A percentile compares a stretch with the other conserved stretches of the same genome.
These are phyloP conservation scores for Volucella zonaria DNA, from an alignment of 2,888 invertebrate species.

Conservation along the genomic window DNA sequence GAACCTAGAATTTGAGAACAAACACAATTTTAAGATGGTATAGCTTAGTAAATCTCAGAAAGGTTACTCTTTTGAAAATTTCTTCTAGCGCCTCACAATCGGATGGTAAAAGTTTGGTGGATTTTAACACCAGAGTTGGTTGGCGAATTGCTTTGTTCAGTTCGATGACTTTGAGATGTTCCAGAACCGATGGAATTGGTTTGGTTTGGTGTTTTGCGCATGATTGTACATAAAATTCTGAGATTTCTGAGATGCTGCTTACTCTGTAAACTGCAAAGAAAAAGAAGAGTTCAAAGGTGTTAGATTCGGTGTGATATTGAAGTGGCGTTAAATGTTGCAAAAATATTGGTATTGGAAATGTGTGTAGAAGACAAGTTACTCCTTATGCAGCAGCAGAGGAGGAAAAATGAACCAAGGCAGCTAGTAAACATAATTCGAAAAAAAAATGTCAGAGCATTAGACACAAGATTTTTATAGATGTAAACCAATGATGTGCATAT, in stretches of 20 bases:
- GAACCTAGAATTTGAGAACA: slow-evolving; percentile 77
- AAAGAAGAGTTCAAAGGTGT: slow-evolving; percentile 16
- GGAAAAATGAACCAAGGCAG: too few relatives aligned
- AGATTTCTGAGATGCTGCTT: slow-evolving; percentile 86
- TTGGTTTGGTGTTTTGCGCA: slow-evolving; percentile 88
- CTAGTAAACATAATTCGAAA: too few relatives aligned
- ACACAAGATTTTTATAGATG: too few relatives aligned
- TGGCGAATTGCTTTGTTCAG: slow-evolving; percentile 83
- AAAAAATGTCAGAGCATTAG: too few relatives aligned
- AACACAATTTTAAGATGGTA: neutral
- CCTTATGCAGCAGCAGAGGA: too few relatives aligned
- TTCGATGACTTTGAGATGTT: slow-evolving; percentile 87
- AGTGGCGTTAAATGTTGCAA: neutral
- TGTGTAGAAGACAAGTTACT: too few relatives aligned
- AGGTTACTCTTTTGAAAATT: slow-evolving; percentile 86
- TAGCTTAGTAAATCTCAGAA: neutral
- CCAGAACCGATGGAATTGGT: slow-evolving; percentile 87
- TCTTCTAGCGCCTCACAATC: slow-evolving; percentile 93
- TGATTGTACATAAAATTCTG: slow-evolving; percentile 88
- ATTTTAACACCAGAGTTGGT: slow-evolving; percentile 85
- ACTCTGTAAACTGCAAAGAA: slow-evolving; percentile 78
- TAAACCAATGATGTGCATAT: too few relatives aligned
- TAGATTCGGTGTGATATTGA: neutral
- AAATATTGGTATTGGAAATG: too few relatives aligned
- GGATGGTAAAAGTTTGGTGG: slow-evolving; percentile 86